Evolutionary conservation across 1,140 invertebrate genomes (phyloP), one percentile per base, ranked within the genome.

Genomic region (Drosophila navojoa): DNA sequence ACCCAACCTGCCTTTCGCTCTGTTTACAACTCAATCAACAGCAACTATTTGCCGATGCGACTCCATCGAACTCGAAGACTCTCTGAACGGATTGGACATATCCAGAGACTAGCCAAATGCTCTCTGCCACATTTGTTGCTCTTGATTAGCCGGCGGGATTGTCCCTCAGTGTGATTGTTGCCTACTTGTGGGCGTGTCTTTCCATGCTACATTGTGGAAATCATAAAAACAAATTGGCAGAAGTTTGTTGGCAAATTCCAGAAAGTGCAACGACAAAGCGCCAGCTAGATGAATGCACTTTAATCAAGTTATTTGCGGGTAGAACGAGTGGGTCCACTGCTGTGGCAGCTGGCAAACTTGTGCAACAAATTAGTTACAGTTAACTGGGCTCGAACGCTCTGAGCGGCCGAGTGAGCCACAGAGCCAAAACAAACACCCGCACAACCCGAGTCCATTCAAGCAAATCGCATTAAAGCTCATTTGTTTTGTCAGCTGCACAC

Each of bases 401-500:
- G 49, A 62, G 19, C 19, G 50, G 58, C 45, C 77, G 49, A 32
- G 29, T 2, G 54, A 45, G 42, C 35, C 35, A 38, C 27, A 58
- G 54, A 60, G 16, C 44, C 70, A 72, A 67, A 64, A 59, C 53
- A 77, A 76, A 69, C 54, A 59, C 77, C 78, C 68, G 79, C 77
- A 79, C 77, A 72, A 47, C 19, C 50, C 32, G 44, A 61, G 68
- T 78, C 74, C 80, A 81, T 85, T 90, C 76, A 79, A 80, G 70
- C 90, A 77, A 77, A 90, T 79, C 85, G 80, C 80, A 91, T 91
- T 86, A 90, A 76, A 84, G 79, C 80, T 89, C 80, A 91, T 91
- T 91, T 91, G 90, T 91, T 91, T 77, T 91, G 86, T 77, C 90
- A 91, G 90, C 85, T 91, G 90, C 72, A 85, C 44, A 57, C 40